A percentile compares a stretch with the other conserved stretches of the same genome.
These are phyloP conservation scores for Baronia brevicornis DNA, from an alignment of 2,888 invertebrate species.

Conservation along the genomic window DNA sequence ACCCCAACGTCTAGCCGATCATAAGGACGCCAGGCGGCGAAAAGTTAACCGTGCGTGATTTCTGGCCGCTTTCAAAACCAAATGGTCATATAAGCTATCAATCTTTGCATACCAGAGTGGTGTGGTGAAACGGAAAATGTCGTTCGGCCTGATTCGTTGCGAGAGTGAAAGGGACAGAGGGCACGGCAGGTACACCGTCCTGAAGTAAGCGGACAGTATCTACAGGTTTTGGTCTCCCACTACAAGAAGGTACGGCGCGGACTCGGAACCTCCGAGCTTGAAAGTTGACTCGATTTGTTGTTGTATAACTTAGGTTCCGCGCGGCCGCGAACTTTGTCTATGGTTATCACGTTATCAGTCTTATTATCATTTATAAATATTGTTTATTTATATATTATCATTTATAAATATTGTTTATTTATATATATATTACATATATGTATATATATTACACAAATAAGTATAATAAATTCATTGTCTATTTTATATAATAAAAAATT, in stretches of 20 bases:
- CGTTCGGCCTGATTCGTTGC: slow-evolving; percentile 32
- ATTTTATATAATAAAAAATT: too few species aligned
- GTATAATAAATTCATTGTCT: too few species aligned
- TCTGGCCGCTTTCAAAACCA: slow-evolving; percentile 71
- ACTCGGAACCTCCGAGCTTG: slow-evolving; percentile 61
- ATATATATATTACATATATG: too few species aligned
- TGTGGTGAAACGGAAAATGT: slow-evolving; percentile 58
- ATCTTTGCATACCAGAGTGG: slow-evolving; percentile 75
- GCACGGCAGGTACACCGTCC: slow-evolving; percentile 60
- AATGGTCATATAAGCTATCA: slow-evolving; percentile 75
- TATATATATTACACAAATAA: too few species aligned
- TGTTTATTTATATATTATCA: too few species aligned
- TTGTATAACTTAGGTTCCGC: slow-evolving; percentile 52
- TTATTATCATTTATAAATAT: slow-evolving; percentile 12
- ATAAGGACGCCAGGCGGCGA: slow-evolving; percentile 72
- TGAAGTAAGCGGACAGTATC: slow-evolving; percentile 66
- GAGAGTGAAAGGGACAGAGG: slow-evolving; percentile 62
- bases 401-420: too few species aligned
- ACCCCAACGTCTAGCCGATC: slow-evolving; percentile 44
- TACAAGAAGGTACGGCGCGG: slow-evolving; percentile 67
- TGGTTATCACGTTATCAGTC: too few species aligned
- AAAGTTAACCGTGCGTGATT: slow-evolving; percentile 74
- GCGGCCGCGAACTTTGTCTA: too few species aligned
- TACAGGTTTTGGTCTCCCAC: slow-evolving; percentile 76
- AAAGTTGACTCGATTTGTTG: slow-evolving; percentile 51